Percentiles rank a stretch among this genome's conserved stretches.
These are phyloP conservation scores for Ficedula albicollis DNA, from an alignment of 2,797 vertebrate genomes.

Conservation along the genomic window DNA sequence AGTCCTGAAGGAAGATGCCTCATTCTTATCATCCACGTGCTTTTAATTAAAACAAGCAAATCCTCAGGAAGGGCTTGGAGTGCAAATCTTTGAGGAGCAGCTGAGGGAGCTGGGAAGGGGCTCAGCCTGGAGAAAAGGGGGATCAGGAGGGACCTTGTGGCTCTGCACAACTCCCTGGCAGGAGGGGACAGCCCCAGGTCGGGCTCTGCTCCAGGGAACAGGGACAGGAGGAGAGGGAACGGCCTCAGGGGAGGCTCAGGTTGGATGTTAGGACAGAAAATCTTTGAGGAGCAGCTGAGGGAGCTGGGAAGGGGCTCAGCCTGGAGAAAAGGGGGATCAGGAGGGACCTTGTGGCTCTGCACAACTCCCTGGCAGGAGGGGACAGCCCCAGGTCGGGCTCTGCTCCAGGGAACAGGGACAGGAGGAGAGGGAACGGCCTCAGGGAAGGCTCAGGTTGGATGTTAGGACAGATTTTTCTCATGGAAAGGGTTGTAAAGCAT, in stretches of 20 bases:
- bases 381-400: background rate
- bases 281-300: background rate
- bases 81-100: background rate
- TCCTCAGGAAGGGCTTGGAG: background rate
- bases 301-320: background rate
- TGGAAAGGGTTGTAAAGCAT: background rate
- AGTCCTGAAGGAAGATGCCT: background rate
- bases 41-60: background rate
- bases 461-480: background rate
- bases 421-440: background rate
- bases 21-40: background rate
- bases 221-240: background rate
- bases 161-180: too few relatives aligned
- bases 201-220: background rate
- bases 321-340: background rate
- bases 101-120: background rate
- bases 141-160: accelerated
- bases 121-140: background rate
- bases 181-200: background rate
- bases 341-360: accelerated
- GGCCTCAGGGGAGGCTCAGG: background rate
- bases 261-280: background rate
- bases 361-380: background rate
- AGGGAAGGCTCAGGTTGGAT: background rate
- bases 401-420: background rate